phyloP scores from a whole-genome alignment of 1,140 invertebrate genomes.

The Adelges cooleyi region DNA sequence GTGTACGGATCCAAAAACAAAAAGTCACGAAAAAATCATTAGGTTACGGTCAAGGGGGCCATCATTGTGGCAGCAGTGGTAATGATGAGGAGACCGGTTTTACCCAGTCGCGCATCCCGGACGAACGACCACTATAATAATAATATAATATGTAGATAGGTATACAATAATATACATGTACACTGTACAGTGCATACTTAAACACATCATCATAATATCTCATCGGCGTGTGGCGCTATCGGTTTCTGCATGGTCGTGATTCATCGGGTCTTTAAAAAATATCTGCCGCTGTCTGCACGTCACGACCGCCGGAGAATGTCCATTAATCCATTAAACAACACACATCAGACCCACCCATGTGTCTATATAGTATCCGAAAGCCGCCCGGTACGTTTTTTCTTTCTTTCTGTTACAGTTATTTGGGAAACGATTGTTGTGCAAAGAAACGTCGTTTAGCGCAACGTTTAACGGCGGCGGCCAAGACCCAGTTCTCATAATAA shows the following conservation, averaged over 20 bases:
- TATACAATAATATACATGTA: background rate
- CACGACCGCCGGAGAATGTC: background rate
- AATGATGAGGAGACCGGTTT: background rate
- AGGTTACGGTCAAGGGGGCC: background rate
- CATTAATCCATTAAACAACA: constrained; percentile 14
- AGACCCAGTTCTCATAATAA: constrained; percentile 26
- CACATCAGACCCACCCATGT: too few relatives aligned
- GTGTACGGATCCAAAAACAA: background rate
- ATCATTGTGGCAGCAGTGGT: background rate
- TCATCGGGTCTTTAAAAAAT: constrained; percentile 9
- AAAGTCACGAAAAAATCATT: constrained; percentile 22
- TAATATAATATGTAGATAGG: too few relatives aligned
- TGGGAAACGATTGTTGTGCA: background rate
- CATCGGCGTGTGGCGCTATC: background rate
- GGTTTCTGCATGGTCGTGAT: constrained; percentile 5
- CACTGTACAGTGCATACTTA: background rate
- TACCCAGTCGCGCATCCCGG: background rate
- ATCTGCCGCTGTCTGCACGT: background rate
- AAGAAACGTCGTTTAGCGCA: too few relatives aligned
- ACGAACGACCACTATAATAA: too few relatives aligned
- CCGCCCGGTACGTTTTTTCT: background rate
- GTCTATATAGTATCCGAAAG: too few relatives aligned
- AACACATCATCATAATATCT: background rate
- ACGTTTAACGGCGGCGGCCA: background rate
- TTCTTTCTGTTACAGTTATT: constrained; percentile 2